A percentile compares a stretch with the other conserved stretches of the same genome.
Evolutionary conservation across 2,797 vertebrate genomes (phyloP).

Genomic region (Caiman crocodilus): DNA sequence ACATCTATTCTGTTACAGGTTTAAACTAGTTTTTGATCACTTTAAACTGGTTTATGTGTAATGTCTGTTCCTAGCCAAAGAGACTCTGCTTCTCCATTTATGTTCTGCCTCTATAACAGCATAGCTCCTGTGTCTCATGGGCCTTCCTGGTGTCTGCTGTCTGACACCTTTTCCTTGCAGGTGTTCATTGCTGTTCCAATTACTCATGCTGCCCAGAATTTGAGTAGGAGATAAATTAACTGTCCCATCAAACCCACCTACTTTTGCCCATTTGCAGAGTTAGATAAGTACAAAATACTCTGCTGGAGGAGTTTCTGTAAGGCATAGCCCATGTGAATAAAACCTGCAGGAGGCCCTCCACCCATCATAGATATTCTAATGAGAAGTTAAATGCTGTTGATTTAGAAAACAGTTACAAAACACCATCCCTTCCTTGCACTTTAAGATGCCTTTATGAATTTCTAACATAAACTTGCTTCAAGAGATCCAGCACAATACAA

Average conservation of each 20-base stretch:
- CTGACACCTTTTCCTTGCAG: background rate
- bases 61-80: no score
- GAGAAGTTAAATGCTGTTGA: background rate
- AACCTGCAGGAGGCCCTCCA: fast-evolving
- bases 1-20: no score
- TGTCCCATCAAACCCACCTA: background rate
- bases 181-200: background rate
- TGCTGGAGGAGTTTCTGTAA: background rate
- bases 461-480: background rate
- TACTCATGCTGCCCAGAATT: background rate
- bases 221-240: background rate
- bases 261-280: background rate
- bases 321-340: background rate
- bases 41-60: no score
- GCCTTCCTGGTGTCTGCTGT: background rate
- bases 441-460: background rate
- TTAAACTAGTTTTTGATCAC: no score
- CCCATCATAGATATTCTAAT: background rate
- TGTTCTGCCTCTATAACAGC: background rate
- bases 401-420: background rate
- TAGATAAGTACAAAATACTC: background rate
- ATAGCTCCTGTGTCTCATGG: background rate
- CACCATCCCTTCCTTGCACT: background rate
- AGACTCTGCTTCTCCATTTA: background rate
- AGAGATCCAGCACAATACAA: background rate